A percentile compares a stretch with the other conserved stretches of the same genome.
Conservation (phyloP, 2,888 invertebrate species). For the Acronicta alni region DNA sequence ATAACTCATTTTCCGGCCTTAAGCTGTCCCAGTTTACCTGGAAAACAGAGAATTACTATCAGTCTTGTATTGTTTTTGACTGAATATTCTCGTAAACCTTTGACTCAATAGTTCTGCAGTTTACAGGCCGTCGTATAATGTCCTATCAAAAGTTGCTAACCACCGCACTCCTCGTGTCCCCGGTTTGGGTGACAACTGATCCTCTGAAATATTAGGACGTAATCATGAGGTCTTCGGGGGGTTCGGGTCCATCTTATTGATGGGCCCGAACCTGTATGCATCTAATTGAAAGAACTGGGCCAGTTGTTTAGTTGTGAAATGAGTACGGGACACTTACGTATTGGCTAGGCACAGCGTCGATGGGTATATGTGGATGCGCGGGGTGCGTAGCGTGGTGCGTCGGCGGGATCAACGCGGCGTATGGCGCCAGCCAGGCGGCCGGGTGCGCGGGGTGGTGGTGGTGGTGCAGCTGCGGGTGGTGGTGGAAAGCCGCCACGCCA, state of each 20-base stretch:
- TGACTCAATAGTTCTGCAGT: conserved; percentile 33
- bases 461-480: conserved; percentile 83
- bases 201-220: conserved; percentile 14
- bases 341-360: conserved; percentile 87
- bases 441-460: conserved; percentile 82
- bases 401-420: conserved; percentile 82
- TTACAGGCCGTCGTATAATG: conserved; percentile 35
- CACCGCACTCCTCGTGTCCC: conserved; percentile 50
- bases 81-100: conserved; percentile 67
- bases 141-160: conserved; percentile 29
- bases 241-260: conserved; percentile 1
- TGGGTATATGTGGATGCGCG: conserved; percentile 83
- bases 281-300: conserved; percentile 13
- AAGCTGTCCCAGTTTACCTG: conserved; percentile 89
- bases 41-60: conserved; percentile 83
- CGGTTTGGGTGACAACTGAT: conserved; percentile 27
- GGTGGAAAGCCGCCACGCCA: conserved; percentile 84
- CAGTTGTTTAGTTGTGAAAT: conserved; percentile 35
- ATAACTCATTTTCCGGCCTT: conserved; percentile 89
- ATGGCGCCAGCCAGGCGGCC: conserved; percentile 84
- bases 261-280: conserved; percentile 2
- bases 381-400: conserved; percentile 79
- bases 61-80: conserved; percentile 76
- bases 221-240: neutral
- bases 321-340: conserved; percentile 75